phyloP scores from a whole-genome alignment of 2,113 vertebrate species.

The Hippocampus mohnikei region DNA sequence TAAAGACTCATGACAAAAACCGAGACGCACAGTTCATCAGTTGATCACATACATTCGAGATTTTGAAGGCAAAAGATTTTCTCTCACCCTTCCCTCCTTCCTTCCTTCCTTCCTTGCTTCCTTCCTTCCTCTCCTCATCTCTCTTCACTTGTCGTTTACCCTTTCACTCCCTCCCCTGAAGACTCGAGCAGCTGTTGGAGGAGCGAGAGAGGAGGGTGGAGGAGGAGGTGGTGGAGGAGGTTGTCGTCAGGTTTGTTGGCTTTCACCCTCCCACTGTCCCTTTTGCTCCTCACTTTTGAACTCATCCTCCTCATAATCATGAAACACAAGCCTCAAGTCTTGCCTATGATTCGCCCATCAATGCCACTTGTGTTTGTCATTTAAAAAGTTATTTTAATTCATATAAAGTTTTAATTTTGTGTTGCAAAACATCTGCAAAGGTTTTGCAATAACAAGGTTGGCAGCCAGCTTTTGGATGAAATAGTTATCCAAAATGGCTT shows the following conservation, averaged over 20 bases:
- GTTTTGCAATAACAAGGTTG: background rate
- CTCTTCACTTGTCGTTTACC: constrained; percentile 72
- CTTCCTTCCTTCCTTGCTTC: constrained; percentile 37
- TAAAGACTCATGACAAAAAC: too few species aligned
- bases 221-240: constrained; percentile 64
- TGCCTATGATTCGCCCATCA: background rate
- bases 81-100: constrained; percentile 19
- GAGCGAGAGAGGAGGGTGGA: constrained; percentile 81
- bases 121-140: constrained; percentile 43
- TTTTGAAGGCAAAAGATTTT: background rate
- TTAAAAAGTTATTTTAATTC: background rate
- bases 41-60: too few species aligned
- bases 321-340: background rate
- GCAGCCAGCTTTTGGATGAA: constrained; percentile 28
- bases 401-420: background rate
- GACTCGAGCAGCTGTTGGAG: constrained; percentile 95
- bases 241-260: constrained; percentile 73
- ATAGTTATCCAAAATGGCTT: constrained; percentile 33
- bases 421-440: background rate
- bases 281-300: background rate
- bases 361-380: background rate
- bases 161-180: constrained; percentile 76
- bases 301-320: background rate
- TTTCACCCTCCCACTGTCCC: constrained; percentile 46
- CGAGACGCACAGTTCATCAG: too few species aligned